phyloP scores from a whole-genome alignment of 2,888 invertebrate genomes.

The Diloba caeruleocephala region DNA sequence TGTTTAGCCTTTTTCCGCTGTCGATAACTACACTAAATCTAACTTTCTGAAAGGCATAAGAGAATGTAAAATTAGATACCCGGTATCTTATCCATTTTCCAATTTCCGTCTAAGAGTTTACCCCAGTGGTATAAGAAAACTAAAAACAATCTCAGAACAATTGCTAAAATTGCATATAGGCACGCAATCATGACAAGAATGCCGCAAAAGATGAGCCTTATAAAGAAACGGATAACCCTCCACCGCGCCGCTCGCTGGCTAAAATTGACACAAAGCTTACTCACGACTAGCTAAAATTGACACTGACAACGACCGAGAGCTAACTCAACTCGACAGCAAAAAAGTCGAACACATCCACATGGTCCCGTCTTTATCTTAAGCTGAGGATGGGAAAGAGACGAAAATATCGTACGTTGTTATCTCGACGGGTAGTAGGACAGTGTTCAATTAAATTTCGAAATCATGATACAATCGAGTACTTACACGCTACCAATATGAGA shows the following conservation, averaged over 20 bases:
- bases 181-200: slow-evolving; percentile 74
- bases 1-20: too few relatives aligned
- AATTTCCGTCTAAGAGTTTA: slow-evolving; percentile 35
- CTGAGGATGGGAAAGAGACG: slow-evolving; percentile 50
- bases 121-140: slow-evolving; percentile 47
- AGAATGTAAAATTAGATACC: background rate
- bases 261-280: slow-evolving; percentile 76
- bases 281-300: slow-evolving; percentile 74
- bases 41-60: background rate
- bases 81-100: slow-evolving; percentile 9
- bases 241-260: slow-evolving; percentile 54
- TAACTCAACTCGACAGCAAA: slow-evolving; percentile 39
- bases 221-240: slow-evolving; percentile 57
- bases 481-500: slow-evolving; percentile 85
- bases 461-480: slow-evolving; percentile 79
- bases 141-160: slow-evolving; percentile 63
- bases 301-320: slow-evolving; percentile 60
- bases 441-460: slow-evolving; percentile 84
- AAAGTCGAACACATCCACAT: slow-evolving; percentile 29
- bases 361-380: slow-evolving; percentile 45
- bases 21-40: too few relatives aligned
- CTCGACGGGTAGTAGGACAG: slow-evolving; percentile 63
- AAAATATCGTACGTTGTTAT: slow-evolving; percentile 40
- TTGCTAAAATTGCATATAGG: slow-evolving; percentile 72
- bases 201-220: slow-evolving; percentile 73